A percentile compares a stretch with the other conserved stretches of the same genome.
Conservation (phyloP, 2,797 vertebrate genomes). For the Anniella stebbinsi region DNA sequence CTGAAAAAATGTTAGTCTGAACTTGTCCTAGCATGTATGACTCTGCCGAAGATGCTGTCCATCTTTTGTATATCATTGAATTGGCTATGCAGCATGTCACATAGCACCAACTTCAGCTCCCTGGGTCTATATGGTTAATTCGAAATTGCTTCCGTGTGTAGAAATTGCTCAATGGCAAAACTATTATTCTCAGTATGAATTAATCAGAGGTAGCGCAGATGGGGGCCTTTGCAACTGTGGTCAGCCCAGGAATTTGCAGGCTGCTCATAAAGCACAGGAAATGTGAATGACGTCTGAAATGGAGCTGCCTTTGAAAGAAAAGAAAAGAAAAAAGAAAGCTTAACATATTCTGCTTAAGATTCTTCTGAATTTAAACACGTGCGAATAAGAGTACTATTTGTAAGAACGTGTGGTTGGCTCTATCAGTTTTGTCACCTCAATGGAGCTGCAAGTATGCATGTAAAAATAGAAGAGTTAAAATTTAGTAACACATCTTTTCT, state of each 20-base stretch:
- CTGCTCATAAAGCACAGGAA: constrained; percentile 57
- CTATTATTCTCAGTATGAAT: neutral
- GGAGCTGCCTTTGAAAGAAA: constrained; percentile 32
- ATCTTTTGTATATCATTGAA: neutral
- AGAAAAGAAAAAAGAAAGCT: neutral
- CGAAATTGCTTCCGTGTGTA: neutral
- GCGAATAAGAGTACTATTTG: neutral
- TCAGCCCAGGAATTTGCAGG: neutral
- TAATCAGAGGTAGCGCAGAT: constrained; percentile 3
- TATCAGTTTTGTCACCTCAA: neutral
- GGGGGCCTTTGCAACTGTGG: neutral
- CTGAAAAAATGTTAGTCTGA: neutral
- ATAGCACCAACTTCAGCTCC: neutral
- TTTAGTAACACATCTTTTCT: neutral
- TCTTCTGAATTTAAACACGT: neutral
- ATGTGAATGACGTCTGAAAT: constrained; percentile 31
- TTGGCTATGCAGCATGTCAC: neutral
- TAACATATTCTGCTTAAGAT: neutral
- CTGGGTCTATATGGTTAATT: neutral
- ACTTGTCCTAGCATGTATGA: neutral
- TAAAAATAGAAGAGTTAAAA: rapidly evolving
- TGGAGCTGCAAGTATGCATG: neutral
- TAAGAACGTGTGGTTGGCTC: neutral
- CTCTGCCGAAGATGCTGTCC: neutral
- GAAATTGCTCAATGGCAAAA: neutral